These are phyloP conservation scores for Passer montanus DNA, from an alignment of 2,113 vertebrate species.

Conservation along the genomic window DNA sequence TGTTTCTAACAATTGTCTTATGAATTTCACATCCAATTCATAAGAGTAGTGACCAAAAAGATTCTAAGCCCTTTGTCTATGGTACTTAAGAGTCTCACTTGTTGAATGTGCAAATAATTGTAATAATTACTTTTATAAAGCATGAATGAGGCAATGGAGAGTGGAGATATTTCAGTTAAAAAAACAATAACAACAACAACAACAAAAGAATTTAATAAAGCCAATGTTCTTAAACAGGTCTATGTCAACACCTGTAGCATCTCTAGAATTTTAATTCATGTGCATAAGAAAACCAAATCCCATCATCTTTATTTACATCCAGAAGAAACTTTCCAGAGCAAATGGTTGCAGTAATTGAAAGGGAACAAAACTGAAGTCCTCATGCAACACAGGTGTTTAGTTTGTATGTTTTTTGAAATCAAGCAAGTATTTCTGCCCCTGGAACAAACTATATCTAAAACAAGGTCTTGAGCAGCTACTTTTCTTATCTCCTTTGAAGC, in stretches of 20 bases:
- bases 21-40: background rate
- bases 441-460: background rate
- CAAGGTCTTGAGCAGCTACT: background rate
- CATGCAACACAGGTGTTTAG: background rate
- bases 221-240: background rate
- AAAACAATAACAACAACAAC: background rate
- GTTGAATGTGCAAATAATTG: background rate
- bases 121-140: background rate
- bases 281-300: background rate
- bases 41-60: background rate
- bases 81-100: background rate
- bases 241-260: background rate
- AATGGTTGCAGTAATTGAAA: background rate
- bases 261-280: background rate
- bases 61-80: background rate
- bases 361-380: background rate
- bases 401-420: background rate
- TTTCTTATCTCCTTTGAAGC: background rate
- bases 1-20: background rate
- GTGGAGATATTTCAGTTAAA: background rate
- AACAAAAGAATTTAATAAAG: background rate
- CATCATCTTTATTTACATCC: background rate
- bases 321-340: background rate
- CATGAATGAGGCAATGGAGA: background rate
- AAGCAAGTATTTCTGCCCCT: background rate